Conservation (phyloP, 2,888 invertebrate genomes). For the Antheraea assamensis region DNA sequence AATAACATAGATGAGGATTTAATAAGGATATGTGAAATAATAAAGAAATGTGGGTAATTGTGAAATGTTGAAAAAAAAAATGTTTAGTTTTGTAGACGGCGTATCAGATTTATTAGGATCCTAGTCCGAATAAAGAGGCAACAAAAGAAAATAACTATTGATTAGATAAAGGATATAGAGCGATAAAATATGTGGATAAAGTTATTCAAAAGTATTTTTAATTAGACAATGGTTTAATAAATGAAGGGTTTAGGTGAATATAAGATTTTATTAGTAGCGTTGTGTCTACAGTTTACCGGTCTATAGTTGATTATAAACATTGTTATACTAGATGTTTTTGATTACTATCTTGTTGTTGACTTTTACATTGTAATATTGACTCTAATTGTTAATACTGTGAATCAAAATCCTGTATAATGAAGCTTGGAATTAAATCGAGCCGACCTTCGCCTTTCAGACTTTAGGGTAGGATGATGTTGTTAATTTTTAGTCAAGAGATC, state of each 20-base stretch:
- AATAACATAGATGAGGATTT: background rate
- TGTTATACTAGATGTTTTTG: constrained; percentile 66
- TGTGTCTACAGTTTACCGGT: constrained; percentile 47
- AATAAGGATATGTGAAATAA: background rate
- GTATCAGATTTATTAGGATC: no score
- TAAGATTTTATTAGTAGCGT: constrained; percentile 40
- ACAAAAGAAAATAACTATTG: background rate
- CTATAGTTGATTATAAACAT: constrained; percentile 55
- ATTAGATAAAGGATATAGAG: background rate
- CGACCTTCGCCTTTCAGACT: constrained; percentile 9
- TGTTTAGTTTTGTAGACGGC: background rate
- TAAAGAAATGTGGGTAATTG: background rate
- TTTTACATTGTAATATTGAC: constrained; percentile 22
- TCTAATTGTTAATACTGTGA: constrained; percentile 10
- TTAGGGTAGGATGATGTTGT: background rate
- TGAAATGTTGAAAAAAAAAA: background rate
- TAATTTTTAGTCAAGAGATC: background rate
- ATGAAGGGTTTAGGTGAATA: constrained; percentile 25
- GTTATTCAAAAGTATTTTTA: background rate
- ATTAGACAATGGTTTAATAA: constrained; percentile 15
- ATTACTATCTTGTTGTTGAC: constrained; percentile 65
- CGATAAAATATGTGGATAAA: background rate
- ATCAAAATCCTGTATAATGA: constrained; percentile 4
- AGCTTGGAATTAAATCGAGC: background rate
- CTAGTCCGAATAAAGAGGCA: background rate